Evolutionary conservation across 2,888 invertebrate species (phyloP), one percentile per base, ranked within the genome.

Genomic region (Masnerella sp.): DNA sequence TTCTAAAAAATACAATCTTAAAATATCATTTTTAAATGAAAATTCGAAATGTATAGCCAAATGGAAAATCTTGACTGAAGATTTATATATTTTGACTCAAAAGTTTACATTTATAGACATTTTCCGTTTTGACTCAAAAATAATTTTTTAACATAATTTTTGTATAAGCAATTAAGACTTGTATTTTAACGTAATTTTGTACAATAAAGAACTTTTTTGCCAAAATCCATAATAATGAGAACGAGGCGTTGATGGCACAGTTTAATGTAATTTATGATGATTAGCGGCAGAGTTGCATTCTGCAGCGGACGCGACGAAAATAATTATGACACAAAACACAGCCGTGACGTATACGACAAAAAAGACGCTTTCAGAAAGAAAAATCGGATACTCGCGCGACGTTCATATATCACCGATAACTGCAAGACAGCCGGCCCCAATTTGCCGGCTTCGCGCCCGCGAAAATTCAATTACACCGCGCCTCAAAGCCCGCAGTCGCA

Each of bases 261-360:
- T 58, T 43, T 58, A 58, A 43, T 25, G 18, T 62, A 62, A 62
- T 62, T 62, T 62, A 62, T 51, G 62, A 51, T 51, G 51, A 62
- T 62, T 62, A 49, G 42, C 20, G 18, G 14, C 51, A 51, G 25
- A 43, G 49, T 51, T 7, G 42, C 32, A 28, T 14, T 34, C 54
- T 65, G 54, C 38, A 30, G 47, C 7, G 28, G 65, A 65, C 65
- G 32, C 56, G 56, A 56, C 40, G 49, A 65, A n/a, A 65, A 65
- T 56, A 65, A 65, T 65, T 65, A 65, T 65, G 65, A 56, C 40
- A 65, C 65, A 65, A 65, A 56, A 65, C 65, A 65, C 40, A 15
- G 40, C 18, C 5, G 12, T 64, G 64, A 64, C 49, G 65, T 49
- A 65, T 65, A 54, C 38, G 22, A 38, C 3, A 38, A 34, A 51